Evolutionary conservation across 2,113 vertebrate genomes (phyloP), one percentile per base, ranked within the genome.

Genomic region (Bothrops jararaca): DNA sequence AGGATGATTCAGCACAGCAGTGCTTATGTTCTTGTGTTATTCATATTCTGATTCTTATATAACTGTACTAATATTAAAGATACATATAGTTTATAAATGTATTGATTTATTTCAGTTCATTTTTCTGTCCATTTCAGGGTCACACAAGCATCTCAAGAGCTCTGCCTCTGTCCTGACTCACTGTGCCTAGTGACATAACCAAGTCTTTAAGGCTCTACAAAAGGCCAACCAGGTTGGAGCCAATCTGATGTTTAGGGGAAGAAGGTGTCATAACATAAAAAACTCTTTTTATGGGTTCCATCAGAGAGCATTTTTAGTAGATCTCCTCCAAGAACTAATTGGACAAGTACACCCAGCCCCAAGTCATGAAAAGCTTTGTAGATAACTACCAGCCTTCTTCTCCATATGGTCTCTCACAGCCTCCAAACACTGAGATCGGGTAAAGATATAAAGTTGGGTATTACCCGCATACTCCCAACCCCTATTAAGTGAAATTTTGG

Each of bases 61-160:
- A 85, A 50, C 74, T 92, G 9, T 42, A 80, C 93, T 94, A 95
- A 96, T 4, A 18, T 96, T 96, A 96, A 97, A 96, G 94, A 93
- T 94, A 95, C 92, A 95, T 86, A 95, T 92, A 96, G 95, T 94
- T 90, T 69, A 69, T 69, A 69, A 86, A 85, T 92, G 93, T 92
- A 39, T 80, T 80, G 18, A 80, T 80, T 80, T 80, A 80, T 80
- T 80, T 80, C 34, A 80, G 34, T 39, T 80, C 22, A 80, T 80
- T 39, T 80, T 9, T 80, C 6, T 80, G 18, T 22, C 18, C 74
- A 80, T 80, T 9, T 80, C 74, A 80, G 34, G 8, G 1, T 45
- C 18, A 80, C 34, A 80, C 6, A 80, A 80, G 7, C 74, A 42
- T 20, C 34, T 42, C 18, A 42, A 9, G 7, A 34, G 34, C 7